A percentile compares a stretch with the other conserved stretches of the same genome.
Conservation (phyloP, 2,888 invertebrate species). For the Euspilapteryx auroguttella region DNA sequence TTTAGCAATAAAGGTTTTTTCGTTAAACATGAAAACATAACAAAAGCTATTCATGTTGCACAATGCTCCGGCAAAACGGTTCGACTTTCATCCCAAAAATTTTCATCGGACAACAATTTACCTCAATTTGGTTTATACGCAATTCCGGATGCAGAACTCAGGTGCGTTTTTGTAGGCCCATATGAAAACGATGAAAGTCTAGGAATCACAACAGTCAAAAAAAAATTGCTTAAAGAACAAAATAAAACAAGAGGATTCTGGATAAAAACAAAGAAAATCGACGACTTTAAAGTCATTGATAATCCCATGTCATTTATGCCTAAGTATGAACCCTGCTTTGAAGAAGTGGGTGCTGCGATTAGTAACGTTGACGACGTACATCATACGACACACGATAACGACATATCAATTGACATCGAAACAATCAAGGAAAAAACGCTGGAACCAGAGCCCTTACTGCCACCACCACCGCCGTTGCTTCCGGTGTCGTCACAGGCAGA, state of each 20-base stretch:
- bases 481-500: slow-evolving; percentile 1
- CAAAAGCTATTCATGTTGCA: slow-evolving; percentile 46
- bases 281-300: slow-evolving; percentile 35
- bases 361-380: too few species aligned
- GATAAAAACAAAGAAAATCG: slow-evolving; percentile 36
- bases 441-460: too few species aligned
- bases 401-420: too few species aligned
- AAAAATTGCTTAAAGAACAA: slow-evolving; percentile 7
- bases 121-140: slow-evolving; percentile 49
- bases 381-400: too few species aligned
- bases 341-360: too few species aligned
- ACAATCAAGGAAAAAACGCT: background rate
- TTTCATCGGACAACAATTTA: slow-evolving; percentile 13
- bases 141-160: slow-evolving; percentile 25
- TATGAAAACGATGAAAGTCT: slow-evolving; percentile 35
- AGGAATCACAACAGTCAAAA: slow-evolving; percentile 20
- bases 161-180: slow-evolving; percentile 42
- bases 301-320: slow-evolving; percentile 26
- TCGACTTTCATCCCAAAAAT: slow-evolving; percentile 33
- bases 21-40: slow-evolving; percentile 52
- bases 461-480: too few species aligned
- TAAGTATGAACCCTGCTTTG: background rate
- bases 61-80: slow-evolving; percentile 47
- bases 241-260: slow-evolving; percentile 34
- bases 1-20: slow-evolving; percentile 52